Conservation (phyloP, 2,888 invertebrate genomes). For the Halictus ligatus region DNA sequence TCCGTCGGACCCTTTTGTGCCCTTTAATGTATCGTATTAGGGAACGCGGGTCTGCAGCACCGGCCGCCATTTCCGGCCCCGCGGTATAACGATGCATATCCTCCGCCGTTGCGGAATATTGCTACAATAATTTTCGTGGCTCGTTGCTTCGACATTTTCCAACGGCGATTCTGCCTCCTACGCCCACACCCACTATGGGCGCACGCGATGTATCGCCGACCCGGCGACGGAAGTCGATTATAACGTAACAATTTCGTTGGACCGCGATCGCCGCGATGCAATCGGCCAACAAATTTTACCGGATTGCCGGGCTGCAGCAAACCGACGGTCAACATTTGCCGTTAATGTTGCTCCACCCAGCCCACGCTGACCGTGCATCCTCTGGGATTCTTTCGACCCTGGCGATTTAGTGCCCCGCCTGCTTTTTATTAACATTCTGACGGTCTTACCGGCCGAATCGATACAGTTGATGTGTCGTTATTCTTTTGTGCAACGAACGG, state of each 20-base stretch:
- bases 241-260: constrained; percentile 40
- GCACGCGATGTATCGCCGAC: constrained; percentile 26
- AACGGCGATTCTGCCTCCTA: constrained; percentile 1
- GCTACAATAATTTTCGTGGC: constrained; percentile 48
- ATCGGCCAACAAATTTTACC: constrained; percentile 34
- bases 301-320: constrained; percentile 3
- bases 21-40: constrained; percentile 25
- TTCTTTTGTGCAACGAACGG: background rate
- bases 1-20: background rate
- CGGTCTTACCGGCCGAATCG: background rate
- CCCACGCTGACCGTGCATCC: background rate
- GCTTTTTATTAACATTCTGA: background rate
- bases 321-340: constrained; percentile 14
- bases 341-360: constrained; percentile 18
- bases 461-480: background rate
- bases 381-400: background rate
- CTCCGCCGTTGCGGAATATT: constrained; percentile 46
- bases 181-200: background rate
- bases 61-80: constrained; percentile 40
- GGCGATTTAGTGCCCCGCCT: background rate
- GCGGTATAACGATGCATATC: constrained; percentile 35
- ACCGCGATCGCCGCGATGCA: constrained; percentile 13
- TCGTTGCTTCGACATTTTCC: constrained; percentile 52
- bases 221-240: constrained; percentile 46
- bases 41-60: constrained; percentile 17